These are phyloP conservation scores for Hemibagrus wyckioides DNA, from an alignment of 2,113 vertebrate species.

Conservation along the genomic window DNA sequence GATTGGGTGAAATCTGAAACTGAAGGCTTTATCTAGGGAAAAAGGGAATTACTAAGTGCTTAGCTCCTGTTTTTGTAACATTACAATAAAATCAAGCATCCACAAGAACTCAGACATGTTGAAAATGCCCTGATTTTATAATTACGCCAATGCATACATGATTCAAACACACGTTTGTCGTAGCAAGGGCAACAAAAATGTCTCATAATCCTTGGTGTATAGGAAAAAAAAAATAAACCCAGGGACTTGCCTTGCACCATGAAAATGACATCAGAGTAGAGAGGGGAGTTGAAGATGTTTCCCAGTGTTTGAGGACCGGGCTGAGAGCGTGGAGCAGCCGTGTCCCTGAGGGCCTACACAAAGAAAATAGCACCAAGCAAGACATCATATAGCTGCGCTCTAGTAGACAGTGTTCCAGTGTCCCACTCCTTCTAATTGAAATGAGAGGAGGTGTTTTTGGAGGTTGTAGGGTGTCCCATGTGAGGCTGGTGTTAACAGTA, in stretches of 20 bases:
- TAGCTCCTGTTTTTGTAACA: not conserved
- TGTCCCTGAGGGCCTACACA: conserved; percentile 67
- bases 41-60: not conserved
- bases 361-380: conserved; percentile 3
- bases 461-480: no score
- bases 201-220: not conserved
- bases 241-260: conserved; percentile 90
- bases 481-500: not conserved
- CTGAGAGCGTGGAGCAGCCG: conserved; percentile 69
- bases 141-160: not conserved
- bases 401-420: not conserved
- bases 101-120: not conserved
- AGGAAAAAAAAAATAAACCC: not conserved
- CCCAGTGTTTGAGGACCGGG: conserved; percentile 83
- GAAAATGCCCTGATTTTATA: not conserved
- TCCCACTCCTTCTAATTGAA: not conserved
- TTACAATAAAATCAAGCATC: not conserved
- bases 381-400: not conserved
- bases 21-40: not conserved
- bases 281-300: conserved; percentile 90
- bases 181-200: not conserved
- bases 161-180: not conserved
- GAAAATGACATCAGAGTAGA: conserved; percentile 94
- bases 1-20: not conserved
- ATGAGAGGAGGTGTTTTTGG: not conserved